Evolutionary conservation across 1,140 invertebrate genomes (phyloP), one percentile per base, ranked within the genome.

Genomic region (Drosophila ogumai): DNA sequence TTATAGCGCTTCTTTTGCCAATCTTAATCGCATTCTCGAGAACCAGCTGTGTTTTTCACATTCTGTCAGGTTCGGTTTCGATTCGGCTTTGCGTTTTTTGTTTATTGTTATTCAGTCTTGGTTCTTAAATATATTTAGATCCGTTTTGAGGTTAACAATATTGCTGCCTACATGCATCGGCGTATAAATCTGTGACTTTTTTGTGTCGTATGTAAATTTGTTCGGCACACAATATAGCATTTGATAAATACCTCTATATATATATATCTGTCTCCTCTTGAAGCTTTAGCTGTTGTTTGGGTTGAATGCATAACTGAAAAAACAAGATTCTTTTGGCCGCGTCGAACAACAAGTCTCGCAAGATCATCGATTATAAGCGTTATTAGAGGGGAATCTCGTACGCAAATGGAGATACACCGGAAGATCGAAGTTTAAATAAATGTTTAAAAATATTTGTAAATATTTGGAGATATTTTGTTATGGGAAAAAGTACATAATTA

Each of bases 341-440:
- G 34, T 54, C 44, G 52, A 73, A 79, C 82, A 87, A 87, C 82
- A 88, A 87, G 82, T 87, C 86, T 54, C 75, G 52, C 82, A 75
- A 67, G 84, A 81, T 87, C 75, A 86, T 87, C 80, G 84, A 82
- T 88, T 87, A 87, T 82, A 78, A 66, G 55, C 49, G 67, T 88
- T 82, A 88, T 88, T 77, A 47, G 79, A 60, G 84, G 46, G 71
- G 64, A 72, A 82, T 82, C 68, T 65, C 66, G 41, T 52, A 61
- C 56, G 63, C 56, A 68, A 43, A 55, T 55, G 17, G 7, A 13
- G 8, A 25, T 41, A 65, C 74, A 67, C 57, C 43, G 44, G 40
- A 28, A 77, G 25, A 46, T 10, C 1, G 0, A n/a, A 6, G 15
- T 13, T 10, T 0, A 36, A 3, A 5, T n/a, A 0, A 2, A n/a